Conservation (phyloP, 2,888 invertebrate genomes). For the Poecilus cupreus region DNA sequence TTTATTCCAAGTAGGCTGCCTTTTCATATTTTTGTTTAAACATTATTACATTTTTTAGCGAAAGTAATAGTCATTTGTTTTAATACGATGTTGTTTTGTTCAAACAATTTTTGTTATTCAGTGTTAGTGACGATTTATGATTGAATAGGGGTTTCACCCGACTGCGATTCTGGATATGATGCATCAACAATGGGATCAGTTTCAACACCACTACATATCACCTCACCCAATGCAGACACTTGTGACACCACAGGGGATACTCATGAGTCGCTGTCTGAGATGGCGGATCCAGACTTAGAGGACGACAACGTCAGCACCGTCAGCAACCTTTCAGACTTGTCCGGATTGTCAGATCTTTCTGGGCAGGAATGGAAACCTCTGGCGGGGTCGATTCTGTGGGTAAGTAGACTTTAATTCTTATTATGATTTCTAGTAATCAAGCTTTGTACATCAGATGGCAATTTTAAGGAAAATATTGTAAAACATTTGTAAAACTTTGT, state of each 20-base stretch:
- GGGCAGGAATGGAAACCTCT: conserved; percentile 82
- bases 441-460: neutral
- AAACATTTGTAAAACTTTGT: neutral
- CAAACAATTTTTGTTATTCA: neutral
- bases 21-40: neutral
- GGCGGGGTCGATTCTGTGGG: conserved; percentile 74
- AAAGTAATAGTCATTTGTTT: conserved; percentile 18
- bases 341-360: conserved; percentile 80
- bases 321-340: conserved; percentile 76
- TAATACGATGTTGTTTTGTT: conserved; percentile 49
- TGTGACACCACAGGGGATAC: conserved; percentile 53
- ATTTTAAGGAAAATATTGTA: neutral
- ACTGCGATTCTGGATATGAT: conserved; percentile 71
- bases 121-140: neutral
- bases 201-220: conserved; percentile 66
- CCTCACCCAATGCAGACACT: conserved; percentile 62
- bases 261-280: conserved; percentile 58
- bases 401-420: conserved; percentile 63
- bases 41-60: conserved; percentile 38
- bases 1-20: neutral
- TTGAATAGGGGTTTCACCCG: conserved; percentile 66
- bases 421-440: neutral
- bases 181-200: conserved; percentile 67
- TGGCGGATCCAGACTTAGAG: conserved; percentile 60
- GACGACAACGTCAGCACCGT: conserved; percentile 74